Percentiles rank a stretch among this genome's conserved stretches.
These are phyloP conservation scores for Linnaemya vulpina DNA, from an alignment of 2,888 invertebrate species.

Conservation along the genomic window DNA sequence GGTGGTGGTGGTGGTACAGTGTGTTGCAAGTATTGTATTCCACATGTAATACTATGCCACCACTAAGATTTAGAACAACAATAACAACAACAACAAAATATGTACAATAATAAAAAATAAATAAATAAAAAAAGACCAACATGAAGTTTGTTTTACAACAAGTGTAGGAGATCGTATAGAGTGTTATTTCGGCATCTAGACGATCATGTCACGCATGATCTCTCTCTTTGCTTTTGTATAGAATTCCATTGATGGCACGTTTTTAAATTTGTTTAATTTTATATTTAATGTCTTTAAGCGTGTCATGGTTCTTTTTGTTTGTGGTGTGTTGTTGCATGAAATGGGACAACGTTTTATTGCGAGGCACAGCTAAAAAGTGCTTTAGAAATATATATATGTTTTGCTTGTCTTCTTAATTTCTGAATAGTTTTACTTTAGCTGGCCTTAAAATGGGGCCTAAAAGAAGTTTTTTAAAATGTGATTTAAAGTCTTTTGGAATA, in stretches of 20 bases:
- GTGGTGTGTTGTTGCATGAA: not conserved
- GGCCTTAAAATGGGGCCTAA: not conserved
- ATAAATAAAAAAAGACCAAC: constrained; percentile 49
- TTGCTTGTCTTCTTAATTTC: not conserved
- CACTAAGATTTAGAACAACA: constrained; percentile 52
- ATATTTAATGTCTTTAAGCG: constrained; percentile 3
- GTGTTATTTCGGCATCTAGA: constrained; percentile 33
- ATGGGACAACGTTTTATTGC: not conserved
- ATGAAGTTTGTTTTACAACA: constrained; percentile 61
- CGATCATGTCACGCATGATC: constrained; percentile 66
- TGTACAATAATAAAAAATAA: not conserved
- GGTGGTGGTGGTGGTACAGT: not conserved
- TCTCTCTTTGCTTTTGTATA: constrained; percentile 40
- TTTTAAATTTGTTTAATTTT: constrained; percentile 42
- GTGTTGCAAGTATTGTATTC: constrained; percentile 44
- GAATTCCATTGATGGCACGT: constrained; percentile 49
- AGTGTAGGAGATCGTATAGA: constrained; percentile 55
- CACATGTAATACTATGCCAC: constrained; percentile 69
- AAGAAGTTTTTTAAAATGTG: not conserved
- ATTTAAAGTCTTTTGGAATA: too few relatives aligned
- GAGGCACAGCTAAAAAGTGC: not conserved
- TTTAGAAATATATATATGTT: not conserved
- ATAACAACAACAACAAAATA: not conserved
- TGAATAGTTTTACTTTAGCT: not conserved
- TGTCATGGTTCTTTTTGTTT: constrained; percentile 18